Evolutionary conservation across 2,797 vertebrate species (phyloP).

Genomic region (Myotis findleyi): DNA sequence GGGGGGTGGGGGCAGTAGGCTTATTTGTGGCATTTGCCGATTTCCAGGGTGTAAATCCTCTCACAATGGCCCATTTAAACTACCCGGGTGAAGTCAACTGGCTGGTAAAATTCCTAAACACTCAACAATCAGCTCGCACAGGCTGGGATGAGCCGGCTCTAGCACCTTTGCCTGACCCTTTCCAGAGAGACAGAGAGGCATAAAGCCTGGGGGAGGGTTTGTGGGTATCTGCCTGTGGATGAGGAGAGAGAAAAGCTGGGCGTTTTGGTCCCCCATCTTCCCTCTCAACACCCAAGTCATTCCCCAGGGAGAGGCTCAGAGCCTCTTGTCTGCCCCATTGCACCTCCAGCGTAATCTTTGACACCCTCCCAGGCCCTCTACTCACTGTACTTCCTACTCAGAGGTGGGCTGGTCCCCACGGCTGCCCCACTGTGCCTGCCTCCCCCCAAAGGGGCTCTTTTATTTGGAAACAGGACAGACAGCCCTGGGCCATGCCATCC

Average conservation of each 20-base stretch:
- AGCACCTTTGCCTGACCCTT: slow-evolving; percentile 8
- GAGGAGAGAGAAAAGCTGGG: not conserved
- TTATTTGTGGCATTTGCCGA: slow-evolving; percentile 3
- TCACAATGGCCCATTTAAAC: not conserved
- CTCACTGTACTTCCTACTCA: not conserved
- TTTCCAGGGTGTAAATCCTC: slow-evolving; percentile 54
- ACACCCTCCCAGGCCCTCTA: not conserved
- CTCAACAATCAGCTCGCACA: not conserved
- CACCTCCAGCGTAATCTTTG: not conserved
- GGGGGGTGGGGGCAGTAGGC: not conserved
- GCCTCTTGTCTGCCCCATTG: not conserved
- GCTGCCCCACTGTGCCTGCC: not conserved
- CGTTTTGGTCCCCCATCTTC: not conserved
- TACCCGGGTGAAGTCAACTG: not conserved
- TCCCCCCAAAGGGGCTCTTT: not conserved
- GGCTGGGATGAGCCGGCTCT: not conserved
- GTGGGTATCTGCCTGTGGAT: not conserved
- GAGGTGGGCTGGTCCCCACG: not conserved
- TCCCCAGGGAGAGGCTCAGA: not conserved
- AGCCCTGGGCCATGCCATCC: not conserved
- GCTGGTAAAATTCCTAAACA: slow-evolving; percentile 26
- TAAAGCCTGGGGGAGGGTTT: not conserved
- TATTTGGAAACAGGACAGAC: slow-evolving; percentile 19
- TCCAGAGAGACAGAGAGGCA: not conserved
- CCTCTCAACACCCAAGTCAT: not conserved